A percentile compares a stretch with the other conserved stretches of the same genome.
Conservation (phyloP, 2,797 vertebrate species). For the Neosilurus mollespiculum region DNA sequence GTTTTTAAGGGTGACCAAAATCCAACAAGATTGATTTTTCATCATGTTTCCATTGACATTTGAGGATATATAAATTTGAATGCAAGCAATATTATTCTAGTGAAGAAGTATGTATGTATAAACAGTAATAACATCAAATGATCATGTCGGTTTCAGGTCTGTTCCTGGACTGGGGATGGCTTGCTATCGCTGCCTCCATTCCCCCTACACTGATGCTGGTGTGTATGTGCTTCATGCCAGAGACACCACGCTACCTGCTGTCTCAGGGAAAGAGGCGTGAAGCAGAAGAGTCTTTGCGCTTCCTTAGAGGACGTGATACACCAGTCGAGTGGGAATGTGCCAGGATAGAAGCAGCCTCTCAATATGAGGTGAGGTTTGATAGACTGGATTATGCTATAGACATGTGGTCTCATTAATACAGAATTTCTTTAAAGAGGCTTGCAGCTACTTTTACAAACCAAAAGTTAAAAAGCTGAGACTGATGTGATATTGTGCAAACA, state of each 20-base stretch:
- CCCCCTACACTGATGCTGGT: conserved; percentile 82
- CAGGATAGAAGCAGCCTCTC: conserved; percentile 71
- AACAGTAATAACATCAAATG: background rate
- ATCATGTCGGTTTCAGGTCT: conserved; percentile 64
- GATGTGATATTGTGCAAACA: background rate
- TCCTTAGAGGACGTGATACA: conserved; percentile 80
- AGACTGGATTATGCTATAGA: background rate
- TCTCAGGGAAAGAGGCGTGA: conserved; percentile 73
- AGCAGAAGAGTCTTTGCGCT: conserved; percentile 78
- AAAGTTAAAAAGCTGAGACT: background rate
- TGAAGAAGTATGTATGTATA: background rate
- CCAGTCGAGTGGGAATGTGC: conserved; percentile 78
- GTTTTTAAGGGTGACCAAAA: background rate
- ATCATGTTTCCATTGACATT: background rate
- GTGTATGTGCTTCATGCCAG: conserved; percentile 88
- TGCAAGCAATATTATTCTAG: background rate
- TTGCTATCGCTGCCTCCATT: conserved; percentile 82
- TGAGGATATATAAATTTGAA: background rate
- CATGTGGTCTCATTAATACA: background rate
- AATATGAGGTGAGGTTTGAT: conserved; percentile 73
- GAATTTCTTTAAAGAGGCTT: too few species aligned
- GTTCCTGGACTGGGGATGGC: conserved; percentile 85
- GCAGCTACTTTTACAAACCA: background rate
- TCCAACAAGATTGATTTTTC: background rate
- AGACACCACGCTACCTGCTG: conserved; percentile 87